Percentiles rank a stretch among this genome's conserved stretches.
Conservation (phyloP, 2,113 vertebrate genomes). For the Sinocyclocheilus grahami region DNA sequence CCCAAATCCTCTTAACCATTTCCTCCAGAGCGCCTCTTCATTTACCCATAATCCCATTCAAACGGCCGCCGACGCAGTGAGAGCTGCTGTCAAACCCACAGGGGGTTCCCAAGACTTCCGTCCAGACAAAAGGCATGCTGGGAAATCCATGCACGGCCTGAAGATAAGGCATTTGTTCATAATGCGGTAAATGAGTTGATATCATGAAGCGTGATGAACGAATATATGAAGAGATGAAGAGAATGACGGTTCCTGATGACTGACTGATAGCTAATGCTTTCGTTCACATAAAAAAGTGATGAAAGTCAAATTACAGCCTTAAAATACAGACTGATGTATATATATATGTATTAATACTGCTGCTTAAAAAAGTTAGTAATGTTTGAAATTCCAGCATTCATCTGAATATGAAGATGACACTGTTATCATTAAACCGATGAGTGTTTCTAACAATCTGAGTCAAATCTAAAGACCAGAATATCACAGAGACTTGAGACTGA, state of each 20-base stretch:
- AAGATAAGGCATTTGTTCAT: slow-evolving; percentile 15
- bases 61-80: slow-evolving; percentile 4
- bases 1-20: slow-evolving; percentile 58
- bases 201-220: neutral
- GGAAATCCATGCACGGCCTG: neutral
- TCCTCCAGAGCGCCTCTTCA: slow-evolving; percentile 43
- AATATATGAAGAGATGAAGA: neutral
- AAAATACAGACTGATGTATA: neutral
- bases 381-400: no score
- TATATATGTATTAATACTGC: no score
- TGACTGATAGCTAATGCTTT: neutral
- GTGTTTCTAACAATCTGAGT: no score
- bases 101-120: slow-evolving; percentile 1
- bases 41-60: slow-evolving; percentile 51
- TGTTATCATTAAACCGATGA: no score
- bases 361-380: no score
- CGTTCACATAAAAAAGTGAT: neutral
- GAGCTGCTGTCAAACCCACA: neutral
- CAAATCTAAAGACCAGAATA: no score
- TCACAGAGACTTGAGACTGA: no score
- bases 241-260: neutral
- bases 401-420: no score
- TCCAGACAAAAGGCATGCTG: slow-evolving; percentile 20
- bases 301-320: neutral
- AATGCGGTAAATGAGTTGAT: neutral